phyloP scores from a whole-genome alignment of 2,888 invertebrate genomes.

The Pogonocherus hispidulus region DNA sequence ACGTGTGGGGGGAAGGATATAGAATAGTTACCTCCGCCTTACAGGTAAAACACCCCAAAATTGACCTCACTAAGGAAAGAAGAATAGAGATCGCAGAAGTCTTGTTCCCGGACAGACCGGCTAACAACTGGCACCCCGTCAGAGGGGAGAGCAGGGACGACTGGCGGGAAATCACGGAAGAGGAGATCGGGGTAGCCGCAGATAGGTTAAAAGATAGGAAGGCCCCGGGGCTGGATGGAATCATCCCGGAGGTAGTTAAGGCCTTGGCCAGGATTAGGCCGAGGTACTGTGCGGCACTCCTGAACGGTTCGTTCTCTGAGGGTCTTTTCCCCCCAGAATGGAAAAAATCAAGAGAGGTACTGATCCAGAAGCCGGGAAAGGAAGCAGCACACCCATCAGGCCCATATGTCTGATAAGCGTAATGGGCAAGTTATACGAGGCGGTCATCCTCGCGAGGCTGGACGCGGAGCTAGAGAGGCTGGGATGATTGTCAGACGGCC shows the following conservation, averaged over 20 bases:
- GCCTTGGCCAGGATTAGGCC: background rate
- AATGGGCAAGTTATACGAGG: background rate
- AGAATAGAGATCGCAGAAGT: too few species aligned
- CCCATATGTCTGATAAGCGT: background rate
- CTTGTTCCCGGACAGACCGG: too few species aligned
- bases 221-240: conserved; percentile 9
- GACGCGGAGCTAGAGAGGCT: background rate
- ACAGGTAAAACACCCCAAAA: too few species aligned
- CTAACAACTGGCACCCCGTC: too few species aligned
- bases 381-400: background rate
- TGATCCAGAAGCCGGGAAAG: background rate
- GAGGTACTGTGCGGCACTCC: background rate
- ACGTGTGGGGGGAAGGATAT: too few species aligned
- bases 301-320: background rate
- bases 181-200: background rate
- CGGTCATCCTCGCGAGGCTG: background rate
- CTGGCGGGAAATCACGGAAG: background rate
- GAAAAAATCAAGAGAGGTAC: background rate
- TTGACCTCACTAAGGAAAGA: too few species aligned
- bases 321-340: background rate
- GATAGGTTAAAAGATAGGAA: background rate
- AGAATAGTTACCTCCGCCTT: too few species aligned
- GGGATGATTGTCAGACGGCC: background rate
- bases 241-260: background rate
- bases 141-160: background rate